A percentile compares a stretch with the other conserved stretches of the same genome.
These are phyloP conservation scores for Ptychoptera contaminata DNA, from an alignment of 2,888 invertebrate genomes.

Conservation along the genomic window DNA sequence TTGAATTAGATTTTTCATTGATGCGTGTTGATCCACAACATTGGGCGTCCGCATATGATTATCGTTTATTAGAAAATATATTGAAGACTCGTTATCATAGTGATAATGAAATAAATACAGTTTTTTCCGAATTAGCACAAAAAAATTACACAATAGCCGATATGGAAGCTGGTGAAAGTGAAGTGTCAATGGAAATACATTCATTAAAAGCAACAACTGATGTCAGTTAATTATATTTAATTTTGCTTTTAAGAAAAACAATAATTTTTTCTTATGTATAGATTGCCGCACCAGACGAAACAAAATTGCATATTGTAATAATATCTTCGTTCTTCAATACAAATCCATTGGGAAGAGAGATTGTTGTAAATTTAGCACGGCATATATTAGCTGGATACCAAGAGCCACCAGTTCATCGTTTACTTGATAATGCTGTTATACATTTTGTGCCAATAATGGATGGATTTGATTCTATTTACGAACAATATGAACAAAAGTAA, in stretches of 20 bases:
- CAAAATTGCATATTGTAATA: slow-evolving; percentile 69
- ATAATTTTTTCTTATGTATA: slow-evolving; percentile 24
- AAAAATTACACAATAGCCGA: slow-evolving; percentile 49
- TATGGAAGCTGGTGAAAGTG: slow-evolving; percentile 51
- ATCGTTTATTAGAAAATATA: slow-evolving; percentile 51
- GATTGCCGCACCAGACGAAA: slow-evolving; percentile 63
- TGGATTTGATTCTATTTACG: slow-evolving; percentile 18
- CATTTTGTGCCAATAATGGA: slow-evolving; percentile 55
- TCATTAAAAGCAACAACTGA: slow-evolving; percentile 57
- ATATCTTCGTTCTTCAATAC: slow-evolving; percentile 68
- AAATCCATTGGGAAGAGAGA: slow-evolving; percentile 72
- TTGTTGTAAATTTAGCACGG: slow-evolving; percentile 63
- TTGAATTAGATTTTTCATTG: slow-evolving; percentile 59
- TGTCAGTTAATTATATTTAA: slow-evolving; percentile 31
- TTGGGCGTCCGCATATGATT: slow-evolving; percentile 74
- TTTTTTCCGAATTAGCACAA: slow-evolving; percentile 52
- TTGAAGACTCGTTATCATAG: slow-evolving; percentile 47
- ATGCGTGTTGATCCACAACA: slow-evolving; percentile 65
- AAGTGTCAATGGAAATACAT: slow-evolving; percentile 46
- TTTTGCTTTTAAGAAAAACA: slow-evolving; percentile 1
- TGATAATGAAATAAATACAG: slow-evolving; percentile 44
- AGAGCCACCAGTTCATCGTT: slow-evolving; percentile 43
- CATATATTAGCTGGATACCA: slow-evolving; percentile 63
- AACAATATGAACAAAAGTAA: slow-evolving; percentile 19
- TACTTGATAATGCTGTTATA: slow-evolving; percentile 57